A percentile compares a stretch with the other conserved stretches of the same genome.
phyloP scores from a whole-genome alignment of 2,888 invertebrate genomes.

The Caenorhabditis sp. region DNA sequence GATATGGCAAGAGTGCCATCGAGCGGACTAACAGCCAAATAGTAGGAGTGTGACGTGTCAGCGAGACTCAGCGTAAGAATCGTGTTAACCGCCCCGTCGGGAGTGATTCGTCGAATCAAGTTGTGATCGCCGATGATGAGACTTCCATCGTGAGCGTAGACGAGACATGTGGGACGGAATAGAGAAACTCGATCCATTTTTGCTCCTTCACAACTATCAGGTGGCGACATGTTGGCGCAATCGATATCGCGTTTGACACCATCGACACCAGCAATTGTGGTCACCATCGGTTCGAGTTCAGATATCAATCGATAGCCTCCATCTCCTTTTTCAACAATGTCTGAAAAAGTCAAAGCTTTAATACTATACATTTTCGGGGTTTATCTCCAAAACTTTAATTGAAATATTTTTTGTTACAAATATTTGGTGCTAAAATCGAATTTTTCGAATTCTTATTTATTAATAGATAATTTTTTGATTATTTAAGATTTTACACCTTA shows the following conservation, averaged over 20 bases:
- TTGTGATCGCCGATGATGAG: constrained; percentile 77
- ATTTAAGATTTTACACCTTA: too few relatives aligned
- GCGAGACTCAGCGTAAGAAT: constrained; percentile 71
- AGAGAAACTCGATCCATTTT: constrained; percentile 73
- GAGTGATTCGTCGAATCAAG: constrained; percentile 78
- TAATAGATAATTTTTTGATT: too few relatives aligned
- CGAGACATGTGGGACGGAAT: constrained; percentile 87
- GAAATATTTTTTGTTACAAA: neutral
- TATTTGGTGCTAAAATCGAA: too few relatives aligned
- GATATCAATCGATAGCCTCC: constrained; percentile 82
- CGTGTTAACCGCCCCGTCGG: constrained; percentile 35
- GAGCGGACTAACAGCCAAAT: constrained; percentile 92
- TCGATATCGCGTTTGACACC: constrained; percentile 39
- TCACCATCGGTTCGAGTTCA: constrained; percentile 22
- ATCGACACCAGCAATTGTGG: constrained; percentile 32
- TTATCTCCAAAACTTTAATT: too few relatives aligned
- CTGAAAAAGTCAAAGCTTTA: too few relatives aligned
- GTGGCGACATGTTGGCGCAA: constrained; percentile 4
- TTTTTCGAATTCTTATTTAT: too few relatives aligned
- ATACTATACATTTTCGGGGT: too few relatives aligned
- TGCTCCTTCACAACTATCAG: too few relatives aligned
- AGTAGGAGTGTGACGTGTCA: constrained; percentile 93
- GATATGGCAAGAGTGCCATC: constrained; percentile 95
- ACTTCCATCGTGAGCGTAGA: constrained; percentile 84
- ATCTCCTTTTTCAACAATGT: constrained; percentile 95